A percentile compares a stretch with the other conserved stretches of the same genome.
phyloP scores from a whole-genome alignment of 2,797 vertebrate genomes.

The Pangasius macronema region DNA sequence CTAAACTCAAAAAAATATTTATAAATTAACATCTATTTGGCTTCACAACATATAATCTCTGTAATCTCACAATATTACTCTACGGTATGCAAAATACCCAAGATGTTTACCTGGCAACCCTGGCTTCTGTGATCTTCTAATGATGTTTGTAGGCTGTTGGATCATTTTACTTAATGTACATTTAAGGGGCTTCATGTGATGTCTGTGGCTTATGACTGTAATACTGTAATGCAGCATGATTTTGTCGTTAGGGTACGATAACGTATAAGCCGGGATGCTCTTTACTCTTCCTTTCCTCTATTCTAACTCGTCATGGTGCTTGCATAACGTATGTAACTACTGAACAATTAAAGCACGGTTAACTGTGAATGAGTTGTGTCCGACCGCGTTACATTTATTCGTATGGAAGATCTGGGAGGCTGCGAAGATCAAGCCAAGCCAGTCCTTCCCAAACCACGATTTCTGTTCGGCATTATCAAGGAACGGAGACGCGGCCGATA shows the following conservation, averaged over 20 bases:
- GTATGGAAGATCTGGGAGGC: not conserved
- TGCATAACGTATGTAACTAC: not conserved
- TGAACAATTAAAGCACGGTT: conserved; percentile 30
- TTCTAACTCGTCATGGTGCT: not conserved
- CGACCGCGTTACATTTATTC: not conserved
- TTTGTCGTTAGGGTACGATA: not conserved
- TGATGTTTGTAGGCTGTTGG: not conserved
- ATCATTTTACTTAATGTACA: not conserved
- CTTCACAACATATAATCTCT: not conserved
- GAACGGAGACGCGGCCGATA: conserved; percentile 15
- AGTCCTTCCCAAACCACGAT: not conserved
- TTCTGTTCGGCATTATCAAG: conserved; percentile 23
- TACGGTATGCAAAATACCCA: not conserved
- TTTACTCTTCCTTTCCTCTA: not conserved
- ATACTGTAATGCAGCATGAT: conserved; percentile 10
- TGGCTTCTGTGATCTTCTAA: not conserved
- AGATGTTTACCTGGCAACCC: not conserved
- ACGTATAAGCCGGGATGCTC: not conserved
- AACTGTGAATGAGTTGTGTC: not conserved
- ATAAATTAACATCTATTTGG: not conserved
- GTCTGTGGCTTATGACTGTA: conserved; percentile 20
- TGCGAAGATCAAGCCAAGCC: conserved; percentile 9
- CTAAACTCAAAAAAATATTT: not conserved
- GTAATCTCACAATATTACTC: not conserved
- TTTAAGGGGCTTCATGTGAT: not conserved